Evolutionary conservation across 2,888 invertebrate genomes (phyloP).

Genomic region (Petrolisthes manimaculis): DNA sequence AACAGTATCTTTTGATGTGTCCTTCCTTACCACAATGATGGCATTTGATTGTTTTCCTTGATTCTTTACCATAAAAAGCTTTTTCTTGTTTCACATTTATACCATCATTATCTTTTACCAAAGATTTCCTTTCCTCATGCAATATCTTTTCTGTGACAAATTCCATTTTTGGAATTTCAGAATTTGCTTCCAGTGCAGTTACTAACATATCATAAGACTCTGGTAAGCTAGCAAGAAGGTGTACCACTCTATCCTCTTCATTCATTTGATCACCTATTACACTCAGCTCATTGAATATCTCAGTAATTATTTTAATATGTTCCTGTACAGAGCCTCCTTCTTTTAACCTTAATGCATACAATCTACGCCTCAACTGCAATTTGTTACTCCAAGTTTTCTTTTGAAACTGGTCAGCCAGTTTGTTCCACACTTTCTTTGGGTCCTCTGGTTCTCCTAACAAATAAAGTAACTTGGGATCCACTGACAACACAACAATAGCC

Average conservation of each 20-base stretch:
- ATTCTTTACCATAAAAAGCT: conserved; percentile 16
- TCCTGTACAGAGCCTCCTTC: conserved; percentile 35
- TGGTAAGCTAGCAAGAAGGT: conserved; percentile 31
- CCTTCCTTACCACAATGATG: conserved; percentile 34
- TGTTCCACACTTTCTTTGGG: conserved; percentile 35
- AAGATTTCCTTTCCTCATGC: conserved; percentile 23
- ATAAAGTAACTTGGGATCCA: conserved; percentile 40
- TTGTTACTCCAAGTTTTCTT: conserved; percentile 41
- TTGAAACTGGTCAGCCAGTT: conserved; percentile 35
- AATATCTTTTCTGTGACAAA: conserved; percentile 20
- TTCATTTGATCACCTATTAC: conserved; percentile 19
- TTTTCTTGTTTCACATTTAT: conserved; percentile 27
- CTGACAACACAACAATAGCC: conserved; percentile 27
- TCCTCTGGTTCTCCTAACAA: conserved; percentile 39
- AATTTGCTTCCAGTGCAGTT: conserved; percentile 30
- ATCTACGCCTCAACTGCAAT: conserved; percentile 19
- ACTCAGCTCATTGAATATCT: conserved; percentile 31
- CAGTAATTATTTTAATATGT: conserved; percentile 41
- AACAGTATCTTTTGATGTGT: conserved; percentile 33
- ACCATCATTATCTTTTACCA: not conserved
- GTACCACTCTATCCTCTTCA: conserved; percentile 38
- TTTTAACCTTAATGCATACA: conserved; percentile 27
- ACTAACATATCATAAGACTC: conserved; percentile 23
- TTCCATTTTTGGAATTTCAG: conserved; percentile 28
- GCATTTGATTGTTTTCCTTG: conserved; percentile 10